A percentile compares a stretch with the other conserved stretches of the same genome.
Conservation (phyloP, 2,797 vertebrate species). For the Melopsittacus undulatus region DNA sequence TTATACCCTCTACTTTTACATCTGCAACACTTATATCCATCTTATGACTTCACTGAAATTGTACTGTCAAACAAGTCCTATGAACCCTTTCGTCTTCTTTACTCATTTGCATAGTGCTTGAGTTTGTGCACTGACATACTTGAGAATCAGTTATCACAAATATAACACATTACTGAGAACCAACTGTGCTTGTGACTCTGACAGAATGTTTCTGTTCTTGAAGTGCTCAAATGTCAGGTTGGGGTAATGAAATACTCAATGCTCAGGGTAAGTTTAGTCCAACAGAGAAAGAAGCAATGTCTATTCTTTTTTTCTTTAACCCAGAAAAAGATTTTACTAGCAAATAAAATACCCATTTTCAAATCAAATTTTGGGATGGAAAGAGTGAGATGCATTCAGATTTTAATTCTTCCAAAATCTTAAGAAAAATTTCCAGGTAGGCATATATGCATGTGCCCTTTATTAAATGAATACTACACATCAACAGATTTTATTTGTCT, state of each 20-base stretch:
- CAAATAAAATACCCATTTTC: not conserved
- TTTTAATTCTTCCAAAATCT: not conserved
- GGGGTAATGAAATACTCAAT: not conserved
- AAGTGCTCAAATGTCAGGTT: not conserved
- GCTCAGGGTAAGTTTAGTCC: not conserved
- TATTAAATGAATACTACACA: not conserved
- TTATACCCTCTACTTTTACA: not conserved
- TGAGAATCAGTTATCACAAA: slow-evolving; percentile 14
- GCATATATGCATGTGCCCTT: not conserved
- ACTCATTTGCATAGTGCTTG: not conserved
- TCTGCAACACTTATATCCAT: not conserved
- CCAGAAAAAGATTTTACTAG: not conserved
- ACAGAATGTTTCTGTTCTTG: slow-evolving; percentile 16
- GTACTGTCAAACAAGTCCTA: not conserved
- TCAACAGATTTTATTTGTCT: not conserved
- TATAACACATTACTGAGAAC: slow-evolving; percentile 6
- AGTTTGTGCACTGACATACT: not conserved
- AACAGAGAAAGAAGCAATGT: not conserved
- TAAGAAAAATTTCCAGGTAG: not conserved
- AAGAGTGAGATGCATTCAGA: not conserved
- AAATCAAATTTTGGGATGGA: not conserved
- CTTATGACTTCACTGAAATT: not conserved
- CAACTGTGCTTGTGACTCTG: slow-evolving; percentile 16
- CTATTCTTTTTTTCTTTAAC: not conserved
- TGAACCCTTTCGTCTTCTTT: not conserved